Evolutionary conservation across 2,888 invertebrate genomes (phyloP).

Genomic region (Sinopyrophorus schimmeli): DNA sequence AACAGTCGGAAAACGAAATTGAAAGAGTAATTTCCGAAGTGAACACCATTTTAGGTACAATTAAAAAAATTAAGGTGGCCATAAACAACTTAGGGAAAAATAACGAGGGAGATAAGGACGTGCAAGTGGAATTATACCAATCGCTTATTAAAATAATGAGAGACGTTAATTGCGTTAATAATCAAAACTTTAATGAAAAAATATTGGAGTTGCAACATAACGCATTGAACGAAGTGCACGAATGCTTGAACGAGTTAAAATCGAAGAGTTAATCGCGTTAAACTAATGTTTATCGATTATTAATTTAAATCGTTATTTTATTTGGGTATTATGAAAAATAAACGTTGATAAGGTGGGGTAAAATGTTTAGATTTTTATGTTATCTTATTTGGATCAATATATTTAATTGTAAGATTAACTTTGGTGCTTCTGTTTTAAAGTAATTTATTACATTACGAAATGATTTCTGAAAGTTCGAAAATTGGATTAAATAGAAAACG

Average conservation of each 20-base stretch:
- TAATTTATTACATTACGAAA: too few relatives aligned
- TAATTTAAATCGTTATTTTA: not conserved
- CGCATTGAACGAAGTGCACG: slow-evolving; percentile 13
- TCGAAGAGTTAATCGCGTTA: slow-evolving; percentile 2
- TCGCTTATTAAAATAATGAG: slow-evolving; percentile 21
- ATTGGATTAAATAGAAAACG: not conserved
- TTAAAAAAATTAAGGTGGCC: slow-evolving; percentile 1
- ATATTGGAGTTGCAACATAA: slow-evolving; percentile 13
- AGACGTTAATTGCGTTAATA: slow-evolving; percentile 17
- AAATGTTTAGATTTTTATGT: too few relatives aligned
- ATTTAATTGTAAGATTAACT: too few relatives aligned
- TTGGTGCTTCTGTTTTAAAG: too few relatives aligned
- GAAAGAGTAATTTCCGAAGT: slow-evolving; percentile 11
- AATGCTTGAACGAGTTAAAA: slow-evolving; percentile 14
- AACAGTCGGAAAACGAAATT: not conserved
- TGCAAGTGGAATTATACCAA: slow-evolving; percentile 10
- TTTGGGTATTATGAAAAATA: too few relatives aligned
- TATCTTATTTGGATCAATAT: too few relatives aligned
- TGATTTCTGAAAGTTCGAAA: not conserved
- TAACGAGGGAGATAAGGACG: not conserved
- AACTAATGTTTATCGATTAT: not conserved
- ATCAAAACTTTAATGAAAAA: slow-evolving; percentile 15
- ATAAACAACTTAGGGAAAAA: slow-evolving; percentile 2
- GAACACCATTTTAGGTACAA: not conserved
- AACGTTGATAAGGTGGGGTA: not conserved